Base-by-base conservation (phyloP, 2,888 invertebrate genomes). In the Vanessa cardui region DNA sequence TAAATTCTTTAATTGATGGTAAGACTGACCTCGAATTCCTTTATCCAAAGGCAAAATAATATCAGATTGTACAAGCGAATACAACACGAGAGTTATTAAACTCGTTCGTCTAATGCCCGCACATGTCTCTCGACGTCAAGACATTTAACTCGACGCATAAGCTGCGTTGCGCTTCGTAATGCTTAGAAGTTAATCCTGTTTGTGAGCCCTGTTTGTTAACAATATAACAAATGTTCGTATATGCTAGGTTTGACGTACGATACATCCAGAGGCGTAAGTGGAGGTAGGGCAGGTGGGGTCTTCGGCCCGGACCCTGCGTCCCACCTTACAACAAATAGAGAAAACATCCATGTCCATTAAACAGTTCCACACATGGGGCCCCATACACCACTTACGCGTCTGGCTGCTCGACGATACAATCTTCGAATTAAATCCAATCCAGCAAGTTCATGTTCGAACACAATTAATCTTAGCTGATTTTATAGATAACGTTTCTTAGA, bases 231-330 rank as follows among this genome's bases (percentile, higher is more conserved):
- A 73, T 73, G 73, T 75, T 74, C 76, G 73, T 74, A 80, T 78
- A 76, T 79, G 78, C 80, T 69, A 73, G 56, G 74, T 82, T 80
- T 82, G 83, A 93, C 93, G 88, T 93, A 93, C 93, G 93, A 92
- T 93, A 92, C 93, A 93, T 93, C 93, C 93, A 93, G 90, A 93
- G 90, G 89, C 93, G 93, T 89, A 93, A 93, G 92, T 93, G 93
- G 88, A 93, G 92, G 84, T 92, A 93, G 83, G 93, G 93, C 92
- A 93, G 92, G 88, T 93, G 93, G 88, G 93, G 93, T 84, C 93
- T 85, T 76, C 93, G 89, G 86, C 93, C 91, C 84, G 92, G 91
- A 83, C 91, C 91, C 91, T 88, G 92, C 89, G 84, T 87, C 85
- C 93, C 92, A 93, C 93, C 93, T 93, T 93, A 86, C 88, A 88